Evolutionary conservation across 2,888 invertebrate species (phyloP).

Genomic region (Amphipoea oculea): DNA sequence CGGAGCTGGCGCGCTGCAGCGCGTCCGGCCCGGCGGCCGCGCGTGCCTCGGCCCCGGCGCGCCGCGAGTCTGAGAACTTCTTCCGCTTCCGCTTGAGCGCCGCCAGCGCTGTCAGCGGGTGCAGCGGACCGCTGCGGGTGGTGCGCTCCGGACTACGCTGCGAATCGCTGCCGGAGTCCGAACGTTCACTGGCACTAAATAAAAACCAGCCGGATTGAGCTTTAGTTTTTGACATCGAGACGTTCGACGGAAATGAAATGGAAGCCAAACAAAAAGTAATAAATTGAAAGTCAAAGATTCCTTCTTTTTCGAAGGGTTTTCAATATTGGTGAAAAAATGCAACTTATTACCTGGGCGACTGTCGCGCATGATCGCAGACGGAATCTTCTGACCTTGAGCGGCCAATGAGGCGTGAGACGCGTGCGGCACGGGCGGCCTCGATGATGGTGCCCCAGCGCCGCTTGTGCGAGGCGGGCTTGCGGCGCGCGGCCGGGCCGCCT

Average conservation of each 20-base stretch:
- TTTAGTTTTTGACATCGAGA: neutral
- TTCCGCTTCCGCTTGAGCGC: slow-evolving; percentile 95
- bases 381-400: slow-evolving; percentile 95
- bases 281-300: neutral
- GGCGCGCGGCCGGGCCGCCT: slow-evolving; percentile 65
- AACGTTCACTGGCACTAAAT: slow-evolving; percentile 91
- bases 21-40: slow-evolving; percentile 69
- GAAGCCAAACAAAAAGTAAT: slow-evolving; percentile 5
- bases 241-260: slow-evolving; percentile 10
- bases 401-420: slow-evolving; percentile 95
- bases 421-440: slow-evolving; percentile 95
- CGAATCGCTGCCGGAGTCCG: slow-evolving; percentile 93
- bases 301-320: neutral
- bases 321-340: slow-evolving; percentile 52
- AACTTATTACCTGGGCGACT: slow-evolving; percentile 85
- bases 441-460: slow-evolving; percentile 96
- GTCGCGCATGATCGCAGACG: slow-evolving; percentile 91
- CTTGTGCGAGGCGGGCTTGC: slow-evolving; percentile 91
- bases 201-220: slow-evolving; percentile 1
- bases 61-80: slow-evolving; percentile 95
- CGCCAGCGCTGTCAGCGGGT: slow-evolving; percentile 92
- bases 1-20: slow-evolving; percentile 79
- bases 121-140: slow-evolving; percentile 78
- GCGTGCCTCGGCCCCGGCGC: slow-evolving; percentile 82
- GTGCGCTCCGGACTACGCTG: slow-evolving; percentile 91